A percentile compares a stretch with the other conserved stretches of the same genome.
phyloP scores from a whole-genome alignment of 2,888 invertebrate species.

The Campoplex capitator region DNA sequence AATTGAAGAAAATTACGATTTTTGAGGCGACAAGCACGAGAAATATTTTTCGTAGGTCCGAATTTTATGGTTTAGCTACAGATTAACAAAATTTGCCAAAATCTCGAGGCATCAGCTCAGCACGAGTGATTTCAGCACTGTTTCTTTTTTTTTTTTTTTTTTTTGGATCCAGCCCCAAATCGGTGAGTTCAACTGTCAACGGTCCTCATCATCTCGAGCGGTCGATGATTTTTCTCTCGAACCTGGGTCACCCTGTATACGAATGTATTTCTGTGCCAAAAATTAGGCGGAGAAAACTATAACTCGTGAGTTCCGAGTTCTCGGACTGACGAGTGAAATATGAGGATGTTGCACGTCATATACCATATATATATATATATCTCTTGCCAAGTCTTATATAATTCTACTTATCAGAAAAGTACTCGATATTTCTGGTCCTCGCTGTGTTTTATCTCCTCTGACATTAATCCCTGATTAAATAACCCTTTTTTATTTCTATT shows the following conservation, averaged over 20 bases:
- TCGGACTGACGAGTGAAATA: constrained; percentile 60
- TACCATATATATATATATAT: constrained; percentile 14
- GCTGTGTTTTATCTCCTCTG: background rate
- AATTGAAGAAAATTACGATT: background rate
- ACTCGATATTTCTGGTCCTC: constrained; percentile 30
- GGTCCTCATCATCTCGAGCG: background rate
- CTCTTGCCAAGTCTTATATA: constrained; percentile 62
- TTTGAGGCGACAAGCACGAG: background rate
- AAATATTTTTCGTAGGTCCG: background rate
- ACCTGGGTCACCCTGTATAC: constrained; percentile 3
- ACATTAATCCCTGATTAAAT: background rate
- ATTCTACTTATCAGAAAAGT: constrained; percentile 40
- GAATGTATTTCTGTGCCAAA: constrained; percentile 18
- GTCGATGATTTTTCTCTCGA: background rate
- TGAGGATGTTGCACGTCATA: constrained; percentile 50
- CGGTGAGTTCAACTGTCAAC: background rate
- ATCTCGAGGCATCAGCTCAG: background rate
- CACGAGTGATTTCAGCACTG: background rate
- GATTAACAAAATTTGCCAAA: background rate
- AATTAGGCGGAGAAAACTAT: constrained; percentile 45
- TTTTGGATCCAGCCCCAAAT: background rate
- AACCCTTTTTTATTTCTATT: background rate
- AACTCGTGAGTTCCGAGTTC: constrained; percentile 35
- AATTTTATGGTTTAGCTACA: background rate
- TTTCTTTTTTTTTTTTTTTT: background rate